Evolutionary conservation across 2,888 invertebrate genomes (phyloP), one percentile per base, ranked within the genome.

Genomic region (Tholera decimalis): DNA sequence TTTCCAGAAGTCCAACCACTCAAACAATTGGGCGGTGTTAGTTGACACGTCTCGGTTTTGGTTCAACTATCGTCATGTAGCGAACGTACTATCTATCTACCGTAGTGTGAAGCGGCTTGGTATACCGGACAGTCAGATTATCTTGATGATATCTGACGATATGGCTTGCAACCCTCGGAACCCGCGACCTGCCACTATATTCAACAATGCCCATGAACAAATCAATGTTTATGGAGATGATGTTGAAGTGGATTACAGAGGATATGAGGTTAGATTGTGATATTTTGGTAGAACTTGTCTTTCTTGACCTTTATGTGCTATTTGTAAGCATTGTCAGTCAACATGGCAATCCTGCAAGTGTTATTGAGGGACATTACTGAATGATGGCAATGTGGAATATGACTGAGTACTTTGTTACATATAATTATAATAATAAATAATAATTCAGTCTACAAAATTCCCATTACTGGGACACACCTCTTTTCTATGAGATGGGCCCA

Each of bases 61-160:
- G 99, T 99, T 99, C 89, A 99, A 99, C 92, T 99, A 99, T 91
- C 97, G 99, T 7, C 99, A 99, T 97, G 99, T 99, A 33, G 99
- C 99, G 4, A 99, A 99, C 92, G 99, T 99, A 0, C 93, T 99
- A 20, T 99, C 99, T 0, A 98, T 99, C 73, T 99, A 99, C 90
- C 97, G 99, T 13, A 99, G 99, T 89, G 99, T 99, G 0, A 99
- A 99, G 92, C 96, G 99, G 18, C 96, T 99, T 4, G 99, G 99
- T n/a, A 99, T 99, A 82, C 99, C 99, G 0, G 99, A 99, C 91
- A 98, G 98, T 63, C 99, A 99, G 92, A 99, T 99, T 61, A 99
- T 99, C 77, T 93, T 99, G 60, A 99, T 99, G 99, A 97, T 99
- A 77, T 99, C 99, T 1, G 99, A 99, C 92, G 99, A 99, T 88